phyloP scores from a whole-genome alignment of 2,113 vertebrate species.

The Haplochromis vanheusdeni region DNA sequence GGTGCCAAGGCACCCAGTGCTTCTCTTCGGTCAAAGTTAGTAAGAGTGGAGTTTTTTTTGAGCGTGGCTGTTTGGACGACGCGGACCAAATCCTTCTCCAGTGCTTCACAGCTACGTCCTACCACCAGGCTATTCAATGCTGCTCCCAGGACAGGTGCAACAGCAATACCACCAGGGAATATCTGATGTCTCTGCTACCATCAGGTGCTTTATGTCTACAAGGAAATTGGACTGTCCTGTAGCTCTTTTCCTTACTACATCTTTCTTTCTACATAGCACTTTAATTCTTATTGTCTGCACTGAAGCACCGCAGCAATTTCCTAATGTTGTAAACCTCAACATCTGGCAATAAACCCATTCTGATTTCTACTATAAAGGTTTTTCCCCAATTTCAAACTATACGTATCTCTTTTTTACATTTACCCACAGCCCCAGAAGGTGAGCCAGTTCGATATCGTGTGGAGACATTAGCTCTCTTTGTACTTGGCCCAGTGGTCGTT shows the following conservation, averaged over 20 bases:
- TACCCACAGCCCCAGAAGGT: slow-evolving; percentile 50
- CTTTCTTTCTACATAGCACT: too few species aligned
- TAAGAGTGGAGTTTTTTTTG: slow-evolving; percentile 31
- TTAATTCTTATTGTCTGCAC: too few species aligned
- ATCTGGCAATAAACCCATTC: too few species aligned
- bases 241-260: not conserved
- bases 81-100: slow-evolving; percentile 53
- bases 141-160: slow-evolving; percentile 71
- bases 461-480: slow-evolving; percentile 66
- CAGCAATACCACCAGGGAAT: slow-evolving; percentile 52
- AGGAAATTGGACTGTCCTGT: not conserved
- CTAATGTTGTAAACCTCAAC: too few species aligned
- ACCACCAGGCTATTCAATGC: slow-evolving; percentile 64
- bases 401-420: not conserved
- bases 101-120: slow-evolving; percentile 59
- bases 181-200: slow-evolving; percentile 54
- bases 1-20: slow-evolving; percentile 67
- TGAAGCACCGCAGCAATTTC: too few species aligned
- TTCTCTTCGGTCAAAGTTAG: slow-evolving; percentile 67
- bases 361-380: fast-evolving
- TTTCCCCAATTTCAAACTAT: not conserved
- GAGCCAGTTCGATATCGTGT: slow-evolving; percentile 61
- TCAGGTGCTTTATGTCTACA: slow-evolving; percentile 22
- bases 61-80: slow-evolving; percentile 65
- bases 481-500: slow-evolving; percentile 58